Evolutionary conservation across 2,113 vertebrate genomes (phyloP).

Genomic region (Oryctolagus cuniculus): DNA sequence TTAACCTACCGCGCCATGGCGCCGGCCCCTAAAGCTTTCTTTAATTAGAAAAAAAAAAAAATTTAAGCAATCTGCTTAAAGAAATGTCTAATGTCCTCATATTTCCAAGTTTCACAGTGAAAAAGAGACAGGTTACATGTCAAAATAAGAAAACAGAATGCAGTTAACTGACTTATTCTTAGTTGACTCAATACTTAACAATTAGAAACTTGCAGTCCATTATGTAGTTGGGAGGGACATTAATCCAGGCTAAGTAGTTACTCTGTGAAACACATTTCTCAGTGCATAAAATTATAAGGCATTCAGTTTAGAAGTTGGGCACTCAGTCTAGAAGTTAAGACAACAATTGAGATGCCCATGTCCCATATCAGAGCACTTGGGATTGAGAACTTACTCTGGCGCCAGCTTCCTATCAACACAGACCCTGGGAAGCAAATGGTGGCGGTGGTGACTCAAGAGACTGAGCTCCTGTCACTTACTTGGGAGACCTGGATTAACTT

Average conservation of each 20-base stretch:
- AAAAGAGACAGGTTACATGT: conserved; percentile 50
- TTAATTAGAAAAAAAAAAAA: conserved; percentile 61
- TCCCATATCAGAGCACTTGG: no score
- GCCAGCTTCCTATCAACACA: no score
- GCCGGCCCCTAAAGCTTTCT: not conserved
- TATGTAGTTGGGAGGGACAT: not conserved
- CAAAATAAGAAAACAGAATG: conserved; percentile 17
- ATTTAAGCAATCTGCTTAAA: conserved; percentile 32
- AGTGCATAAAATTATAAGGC: conserved; percentile 6
- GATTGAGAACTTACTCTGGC: no score
- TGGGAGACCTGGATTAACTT: no score
- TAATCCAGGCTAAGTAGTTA: not conserved
- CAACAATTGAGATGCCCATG: no score
- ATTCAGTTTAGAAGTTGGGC: no score
- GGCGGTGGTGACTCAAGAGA: no score
- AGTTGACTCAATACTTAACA: conserved; percentile 38
- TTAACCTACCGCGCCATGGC: no score
- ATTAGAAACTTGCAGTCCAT: conserved; percentile 26
- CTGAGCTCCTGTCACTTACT: no score
- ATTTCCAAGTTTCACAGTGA: conserved; percentile 39
- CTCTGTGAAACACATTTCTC: conserved; percentile 40
- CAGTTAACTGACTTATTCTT: conserved; percentile 46
- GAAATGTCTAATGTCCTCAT: not conserved
- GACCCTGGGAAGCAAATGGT: no score
- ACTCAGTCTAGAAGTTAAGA: no score